phyloP scores from a whole-genome alignment of 2,888 invertebrate species.

The Synanthedon vespiformis region DNA sequence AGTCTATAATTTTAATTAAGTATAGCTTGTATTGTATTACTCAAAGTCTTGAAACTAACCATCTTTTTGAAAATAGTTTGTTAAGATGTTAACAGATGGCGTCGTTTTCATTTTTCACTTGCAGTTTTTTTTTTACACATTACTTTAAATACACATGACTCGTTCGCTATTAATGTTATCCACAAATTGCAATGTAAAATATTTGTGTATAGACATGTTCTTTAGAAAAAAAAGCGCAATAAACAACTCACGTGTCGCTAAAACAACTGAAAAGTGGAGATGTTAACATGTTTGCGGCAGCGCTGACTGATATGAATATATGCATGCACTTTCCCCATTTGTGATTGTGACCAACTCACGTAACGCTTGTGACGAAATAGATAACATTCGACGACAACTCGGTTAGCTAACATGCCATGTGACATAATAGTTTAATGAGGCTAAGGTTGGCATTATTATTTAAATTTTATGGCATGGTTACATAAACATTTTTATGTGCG shows the following conservation, averaged over 20 bases:
- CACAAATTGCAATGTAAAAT: too few relatives aligned
- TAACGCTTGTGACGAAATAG: constrained; percentile 32
- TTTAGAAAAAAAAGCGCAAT: not conserved
- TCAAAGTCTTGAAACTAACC: too few relatives aligned
- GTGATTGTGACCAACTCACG: constrained; percentile 13
- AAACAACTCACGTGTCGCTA: not conserved
- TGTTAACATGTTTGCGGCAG: not conserved
- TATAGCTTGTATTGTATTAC: too few relatives aligned
- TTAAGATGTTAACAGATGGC: too few relatives aligned
- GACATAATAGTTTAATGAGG: constrained; percentile 45
- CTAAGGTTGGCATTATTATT: constrained; percentile 43
- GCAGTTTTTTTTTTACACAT: too few relatives aligned
- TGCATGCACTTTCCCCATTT: constrained; percentile 28
- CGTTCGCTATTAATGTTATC: too few relatives aligned
- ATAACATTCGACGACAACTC: constrained; percentile 16
- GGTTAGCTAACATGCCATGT: constrained; percentile 36
- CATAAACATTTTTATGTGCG: not conserved
- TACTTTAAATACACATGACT: too few relatives aligned
- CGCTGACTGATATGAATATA: constrained; percentile 3
- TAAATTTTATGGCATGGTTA: not conserved
- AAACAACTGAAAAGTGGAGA: not conserved
- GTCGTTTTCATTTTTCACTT: too few relatives aligned
- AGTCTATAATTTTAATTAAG: too few relatives aligned
- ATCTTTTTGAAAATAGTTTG: too few relatives aligned
- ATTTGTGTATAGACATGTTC: too few relatives aligned